These are phyloP conservation scores for Crypturellus tataupa DNA, from an alignment of 2,797 vertebrate genomes.

Conservation along the genomic window DNA sequence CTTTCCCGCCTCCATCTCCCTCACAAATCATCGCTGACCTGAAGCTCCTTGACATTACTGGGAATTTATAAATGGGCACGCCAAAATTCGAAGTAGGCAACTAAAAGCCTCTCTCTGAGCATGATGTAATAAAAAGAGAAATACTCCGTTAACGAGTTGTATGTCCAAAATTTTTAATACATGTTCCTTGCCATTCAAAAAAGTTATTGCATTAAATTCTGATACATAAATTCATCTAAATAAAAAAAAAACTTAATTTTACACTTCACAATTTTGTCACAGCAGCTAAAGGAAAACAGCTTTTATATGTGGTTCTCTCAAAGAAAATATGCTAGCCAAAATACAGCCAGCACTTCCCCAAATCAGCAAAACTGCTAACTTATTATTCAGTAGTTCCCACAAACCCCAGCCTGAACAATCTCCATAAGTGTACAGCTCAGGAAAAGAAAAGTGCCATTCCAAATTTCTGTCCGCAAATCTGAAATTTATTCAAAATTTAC, in stretches of 20 bases:
- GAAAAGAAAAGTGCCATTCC: not conserved
- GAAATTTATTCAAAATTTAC: not conserved
- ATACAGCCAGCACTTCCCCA: not conserved
- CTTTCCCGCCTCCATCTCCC: not conserved
- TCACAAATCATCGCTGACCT: not conserved
- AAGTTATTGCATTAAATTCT: conserved; percentile 26
- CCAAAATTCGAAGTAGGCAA: not conserved
- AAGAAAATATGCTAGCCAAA: not conserved
- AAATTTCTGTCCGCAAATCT: not conserved
- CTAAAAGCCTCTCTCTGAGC: not conserved
- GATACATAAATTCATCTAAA: not conserved
- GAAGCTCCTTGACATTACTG: not conserved
- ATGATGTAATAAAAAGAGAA: not conserved
- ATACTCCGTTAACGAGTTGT: not conserved
- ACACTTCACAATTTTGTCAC: not conserved
- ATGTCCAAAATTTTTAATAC: conserved; percentile 17
- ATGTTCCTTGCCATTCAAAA: not conserved
- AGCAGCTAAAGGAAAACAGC: not conserved
- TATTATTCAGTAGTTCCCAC: not conserved
- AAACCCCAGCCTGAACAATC: not conserved
- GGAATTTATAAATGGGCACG: not conserved
- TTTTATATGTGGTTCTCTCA: not conserved
- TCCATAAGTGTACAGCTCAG: not conserved
- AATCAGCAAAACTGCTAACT: not conserved
- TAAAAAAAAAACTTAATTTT: not conserved